Percentiles rank a stretch among this genome's conserved stretches.
phyloP scores from a whole-genome alignment of 1,140 invertebrate genomes.

The Trissolcus basalis region DNA sequence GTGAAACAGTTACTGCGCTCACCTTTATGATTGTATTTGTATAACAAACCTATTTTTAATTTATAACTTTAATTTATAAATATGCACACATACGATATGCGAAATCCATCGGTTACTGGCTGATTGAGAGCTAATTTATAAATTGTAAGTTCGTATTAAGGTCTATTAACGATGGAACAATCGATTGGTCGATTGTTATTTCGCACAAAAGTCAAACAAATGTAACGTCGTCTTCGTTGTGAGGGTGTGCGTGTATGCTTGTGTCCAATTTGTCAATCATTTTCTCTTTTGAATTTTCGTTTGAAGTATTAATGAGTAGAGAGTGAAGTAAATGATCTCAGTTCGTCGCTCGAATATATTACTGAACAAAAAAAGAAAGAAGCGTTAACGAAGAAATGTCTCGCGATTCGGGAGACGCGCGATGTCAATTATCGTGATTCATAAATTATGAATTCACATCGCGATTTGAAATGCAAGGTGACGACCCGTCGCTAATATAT shows the following conservation, averaged over 20 bases:
- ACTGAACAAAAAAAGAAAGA: constrained; percentile 9
- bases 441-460: constrained; percentile 46
- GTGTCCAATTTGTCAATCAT: neutral
- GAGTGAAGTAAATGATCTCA: constrained; percentile 47
- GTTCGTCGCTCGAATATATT: constrained; percentile 44
- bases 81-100: too few species aligned
- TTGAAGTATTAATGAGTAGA: constrained; percentile 38
- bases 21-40: constrained; percentile 29
- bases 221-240: too few species aligned
- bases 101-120: too few species aligned
- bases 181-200: too few species aligned
- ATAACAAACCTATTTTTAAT: constrained; percentile 38
- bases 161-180: too few species aligned
- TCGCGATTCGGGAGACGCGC: constrained; percentile 25
- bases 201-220: too few species aligned
- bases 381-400: constrained; percentile 33
- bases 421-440: constrained; percentile 52
- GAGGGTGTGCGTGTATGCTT: too few species aligned
- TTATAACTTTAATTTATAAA: neutral
- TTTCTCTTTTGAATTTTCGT: constrained; percentile 4
- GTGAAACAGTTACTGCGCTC: constrained; percentile 20
- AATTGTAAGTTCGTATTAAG: too few species aligned
- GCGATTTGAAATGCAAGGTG: constrained; percentile 31
- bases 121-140: too few species aligned
- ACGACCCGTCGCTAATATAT: constrained; percentile 47